Conservation (phyloP, 1,140 invertebrate genomes). For the Caenorhabditis latens region DNA sequence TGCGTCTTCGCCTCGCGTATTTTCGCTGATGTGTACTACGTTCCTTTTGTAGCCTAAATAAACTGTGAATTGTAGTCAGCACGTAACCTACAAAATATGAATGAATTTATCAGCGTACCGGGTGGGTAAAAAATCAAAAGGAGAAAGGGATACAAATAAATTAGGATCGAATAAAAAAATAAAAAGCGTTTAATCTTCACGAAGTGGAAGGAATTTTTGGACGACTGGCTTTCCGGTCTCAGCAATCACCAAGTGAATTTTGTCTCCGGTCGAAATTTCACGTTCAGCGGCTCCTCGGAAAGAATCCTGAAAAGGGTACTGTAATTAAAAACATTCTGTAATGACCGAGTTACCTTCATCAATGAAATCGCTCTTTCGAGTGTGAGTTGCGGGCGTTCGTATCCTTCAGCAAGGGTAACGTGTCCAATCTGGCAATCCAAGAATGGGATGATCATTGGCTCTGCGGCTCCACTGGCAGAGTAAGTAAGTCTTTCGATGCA, state of each 20-base stretch:
- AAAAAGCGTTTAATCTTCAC: constrained; percentile 77
- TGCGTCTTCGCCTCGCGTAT: constrained; percentile 7
- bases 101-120: constrained; percentile 11
- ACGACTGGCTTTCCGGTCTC: constrained; percentile 86
- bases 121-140: constrained; percentile 40
- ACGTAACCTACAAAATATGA: not conserved
- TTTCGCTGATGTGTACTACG: not conserved
- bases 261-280: constrained; percentile 96
- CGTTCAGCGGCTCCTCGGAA: constrained; percentile 96
- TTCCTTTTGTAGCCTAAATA: not conserved
- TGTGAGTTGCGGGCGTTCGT: constrained; percentile 80
- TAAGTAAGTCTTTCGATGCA: constrained; percentile 87
- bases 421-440: constrained; percentile 80
- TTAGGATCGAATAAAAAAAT: constrained; percentile 45
- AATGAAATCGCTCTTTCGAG: constrained; percentile 86
- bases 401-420: constrained; percentile 66
- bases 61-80: not conserved
- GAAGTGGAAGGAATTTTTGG: constrained; percentile 76
- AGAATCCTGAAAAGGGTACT: constrained; percentile 83
- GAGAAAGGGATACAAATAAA: constrained; percentile 29
- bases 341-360: constrained; percentile 80
- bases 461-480: constrained; percentile 85
- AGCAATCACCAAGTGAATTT: constrained; percentile 88
- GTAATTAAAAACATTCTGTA: not conserved
- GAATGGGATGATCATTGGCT: constrained; percentile 81